phyloP scores from a whole-genome alignment of 2,888 invertebrate species.

The Tyria jacobaeae region DNA sequence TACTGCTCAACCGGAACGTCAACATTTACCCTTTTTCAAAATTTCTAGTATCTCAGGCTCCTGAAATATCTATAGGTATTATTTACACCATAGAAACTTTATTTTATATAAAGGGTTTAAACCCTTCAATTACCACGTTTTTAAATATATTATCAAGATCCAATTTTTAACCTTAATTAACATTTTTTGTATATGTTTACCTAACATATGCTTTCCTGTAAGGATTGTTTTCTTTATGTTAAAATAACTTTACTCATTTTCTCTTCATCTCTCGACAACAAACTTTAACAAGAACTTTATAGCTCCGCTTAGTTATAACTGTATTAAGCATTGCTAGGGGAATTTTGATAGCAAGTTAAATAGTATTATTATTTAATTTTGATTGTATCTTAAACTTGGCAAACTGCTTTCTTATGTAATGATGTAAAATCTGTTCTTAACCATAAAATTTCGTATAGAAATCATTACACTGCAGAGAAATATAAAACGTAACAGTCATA shows the following conservation, averaged over 20 bases:
- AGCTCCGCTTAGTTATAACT: slow-evolving; percentile 71
- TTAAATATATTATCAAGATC: neutral
- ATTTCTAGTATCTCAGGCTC: slow-evolving; percentile 26
- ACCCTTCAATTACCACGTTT: neutral
- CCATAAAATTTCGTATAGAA: neutral
- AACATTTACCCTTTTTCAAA: slow-evolving; percentile 63
- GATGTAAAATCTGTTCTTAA: too few relatives aligned
- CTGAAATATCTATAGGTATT: neutral
- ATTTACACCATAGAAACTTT: neutral
- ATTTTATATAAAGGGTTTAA: neutral
- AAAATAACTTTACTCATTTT: slow-evolving; percentile 82
- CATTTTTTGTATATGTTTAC: slow-evolving; percentile 50
- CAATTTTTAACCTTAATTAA: neutral
- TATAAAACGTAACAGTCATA: neutral
- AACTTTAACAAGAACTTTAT: slow-evolving; percentile 68
- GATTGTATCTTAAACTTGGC: slow-evolving; percentile 21
- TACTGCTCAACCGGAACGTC: slow-evolving; percentile 57
- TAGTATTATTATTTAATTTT: slow-evolving; percentile 24
- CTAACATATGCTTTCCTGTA: slow-evolving; percentile 71
- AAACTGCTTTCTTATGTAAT: neutral
- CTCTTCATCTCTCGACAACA: slow-evolving; percentile 75
- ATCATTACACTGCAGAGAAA: neutral
- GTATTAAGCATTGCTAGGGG: slow-evolving; percentile 71
- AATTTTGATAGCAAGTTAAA: slow-evolving; percentile 71
- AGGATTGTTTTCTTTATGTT: slow-evolving; percentile 69